Conservation (phyloP, 37 sponge, comb jelly and placozoan species). For the Halichondria panicea region DNA sequence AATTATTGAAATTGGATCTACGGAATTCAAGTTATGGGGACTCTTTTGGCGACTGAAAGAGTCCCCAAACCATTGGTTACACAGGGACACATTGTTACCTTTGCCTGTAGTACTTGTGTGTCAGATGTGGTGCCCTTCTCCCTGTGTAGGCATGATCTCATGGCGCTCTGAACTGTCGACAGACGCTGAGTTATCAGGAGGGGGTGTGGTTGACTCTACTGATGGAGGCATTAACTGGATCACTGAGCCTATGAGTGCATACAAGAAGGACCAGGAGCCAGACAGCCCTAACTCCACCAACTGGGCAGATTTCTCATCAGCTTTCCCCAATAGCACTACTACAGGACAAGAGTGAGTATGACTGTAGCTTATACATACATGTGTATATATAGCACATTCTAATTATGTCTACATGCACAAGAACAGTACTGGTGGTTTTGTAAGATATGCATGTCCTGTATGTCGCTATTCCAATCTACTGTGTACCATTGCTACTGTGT, state of each 20-base stretch:
- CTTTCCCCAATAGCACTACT: not conserved
- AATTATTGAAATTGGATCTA: too few relatives aligned
- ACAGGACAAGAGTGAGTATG: too few relatives aligned
- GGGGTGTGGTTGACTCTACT: slow-evolving; percentile 13
- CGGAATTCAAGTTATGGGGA: too few relatives aligned
- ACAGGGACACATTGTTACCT: not conserved
- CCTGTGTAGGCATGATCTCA: slow-evolving; percentile 9
- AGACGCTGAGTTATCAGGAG: slow-evolving; percentile 37
- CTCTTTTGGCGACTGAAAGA: too few relatives aligned
- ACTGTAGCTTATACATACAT: not conserved
- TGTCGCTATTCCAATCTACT: too few relatives aligned
- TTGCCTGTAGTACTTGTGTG: not conserved
- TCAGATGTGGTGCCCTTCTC: not conserved
- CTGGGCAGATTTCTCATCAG: slow-evolving; percentile 47
- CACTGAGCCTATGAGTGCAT: not conserved
- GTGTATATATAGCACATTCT: not conserved
- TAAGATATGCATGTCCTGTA: too few relatives aligned
- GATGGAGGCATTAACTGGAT: slow-evolving; percentile 18
- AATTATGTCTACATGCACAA: not conserved
- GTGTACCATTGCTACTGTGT: not conserved
- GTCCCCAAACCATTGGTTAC: too few relatives aligned
- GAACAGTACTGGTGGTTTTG: too few relatives aligned
- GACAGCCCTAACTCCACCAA: not conserved
- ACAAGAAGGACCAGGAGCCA: too few relatives aligned
- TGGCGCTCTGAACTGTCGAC: slow-evolving; percentile 32